Conservation (phyloP, 2,797 vertebrate species). For the Halcyon leucocephala region DNA sequence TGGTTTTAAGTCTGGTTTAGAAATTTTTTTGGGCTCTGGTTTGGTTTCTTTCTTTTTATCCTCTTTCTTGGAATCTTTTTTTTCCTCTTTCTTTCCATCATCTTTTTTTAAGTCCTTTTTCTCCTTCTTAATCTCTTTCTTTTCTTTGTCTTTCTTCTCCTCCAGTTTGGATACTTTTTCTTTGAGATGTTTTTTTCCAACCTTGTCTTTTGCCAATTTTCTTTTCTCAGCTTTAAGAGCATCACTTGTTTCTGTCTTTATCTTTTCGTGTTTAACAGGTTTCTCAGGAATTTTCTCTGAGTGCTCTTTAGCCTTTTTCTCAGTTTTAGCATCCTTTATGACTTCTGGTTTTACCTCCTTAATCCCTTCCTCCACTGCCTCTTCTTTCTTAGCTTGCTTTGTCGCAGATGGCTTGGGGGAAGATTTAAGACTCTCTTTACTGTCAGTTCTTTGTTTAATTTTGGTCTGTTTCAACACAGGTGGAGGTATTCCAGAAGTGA, state of each 20-base stretch:
- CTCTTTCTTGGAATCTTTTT: constrained; percentile 92
- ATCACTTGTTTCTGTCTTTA: constrained; percentile 83
- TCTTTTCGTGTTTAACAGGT: constrained; percentile 84
- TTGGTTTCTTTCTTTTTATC: constrained; percentile 93
- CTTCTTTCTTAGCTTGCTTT: constrained; percentile 89
- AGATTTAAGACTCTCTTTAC: constrained; percentile 97
- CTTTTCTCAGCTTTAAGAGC: constrained; percentile 91
- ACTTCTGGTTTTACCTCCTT: constrained; percentile 87
- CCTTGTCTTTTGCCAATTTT: constrained; percentile 90
- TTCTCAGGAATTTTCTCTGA: constrained; percentile 86
- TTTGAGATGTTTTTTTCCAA: constrained; percentile 89
- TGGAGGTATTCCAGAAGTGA: constrained; percentile 86
- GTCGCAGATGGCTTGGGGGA: constrained; percentile 84
- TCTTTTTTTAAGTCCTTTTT: constrained; percentile 92
- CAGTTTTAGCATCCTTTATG: constrained; percentile 88
- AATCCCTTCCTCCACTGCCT: constrained; percentile 83
- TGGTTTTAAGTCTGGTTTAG: constrained; percentile 94
- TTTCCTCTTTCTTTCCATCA: constrained; percentile 91
- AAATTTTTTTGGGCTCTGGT: constrained; percentile 90
- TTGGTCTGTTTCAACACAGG: constrained; percentile 93
- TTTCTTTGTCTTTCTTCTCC: constrained; percentile 98
- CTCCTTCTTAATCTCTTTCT: constrained; percentile 94
- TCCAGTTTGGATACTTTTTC: constrained; percentile 92
- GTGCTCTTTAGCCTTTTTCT: constrained; percentile 89
- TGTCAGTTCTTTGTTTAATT: constrained; percentile 94